Evolutionary conservation across 2,797 vertebrate species (phyloP), one percentile per base, ranked within the genome.

Genomic region (Vireo griseus): DNA sequence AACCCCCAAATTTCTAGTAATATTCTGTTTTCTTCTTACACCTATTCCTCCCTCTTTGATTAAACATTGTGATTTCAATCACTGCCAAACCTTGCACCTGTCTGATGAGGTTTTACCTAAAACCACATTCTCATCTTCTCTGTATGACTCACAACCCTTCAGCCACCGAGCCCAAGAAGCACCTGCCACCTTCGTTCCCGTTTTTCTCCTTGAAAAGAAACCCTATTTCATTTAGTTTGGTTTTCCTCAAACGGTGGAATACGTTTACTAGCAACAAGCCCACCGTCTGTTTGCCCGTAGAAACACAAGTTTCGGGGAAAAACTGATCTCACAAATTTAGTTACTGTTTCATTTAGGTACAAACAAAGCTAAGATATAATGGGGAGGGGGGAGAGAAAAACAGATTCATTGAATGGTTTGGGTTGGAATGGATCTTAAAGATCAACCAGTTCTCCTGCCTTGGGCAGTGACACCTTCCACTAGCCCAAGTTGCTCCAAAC

Each of bases 181-280:
- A 79, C 63, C 21, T 33, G 35, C 26, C 44, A 62, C 54, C 78
- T 68, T 5, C 54, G n/a, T 19, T 28, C 35, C 22, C 4, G 45
- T 5, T 48, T 35, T 81, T 33, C 35, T 14, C 15, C 47, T 39
- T 39, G 14, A 59, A 39, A 71, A 81, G 15, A 8, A 22, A 1
- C 9, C 20, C 16, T 21, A 1, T 24, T 54, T 35, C 0, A 4
- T 44, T 48, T 26, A 0, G 0, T 24, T 72, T 11, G 9, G 2
- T 28, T 66, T 19, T 47, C 55, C 42, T 44, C 52, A 17, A 62
- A 51, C 6, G 5, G 13, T 0, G 3, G 9, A 20, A 52, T 4
- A 2, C 10, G n/a, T 35, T 24, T 22, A 19, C 25, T 3, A 29
- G 26, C 51, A 59, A n/a, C 16, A 39, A 16, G 21, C 37, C 24